Conservation (phyloP, 2,888 invertebrate species). For the Malthinus seriepunctatus region DNA sequence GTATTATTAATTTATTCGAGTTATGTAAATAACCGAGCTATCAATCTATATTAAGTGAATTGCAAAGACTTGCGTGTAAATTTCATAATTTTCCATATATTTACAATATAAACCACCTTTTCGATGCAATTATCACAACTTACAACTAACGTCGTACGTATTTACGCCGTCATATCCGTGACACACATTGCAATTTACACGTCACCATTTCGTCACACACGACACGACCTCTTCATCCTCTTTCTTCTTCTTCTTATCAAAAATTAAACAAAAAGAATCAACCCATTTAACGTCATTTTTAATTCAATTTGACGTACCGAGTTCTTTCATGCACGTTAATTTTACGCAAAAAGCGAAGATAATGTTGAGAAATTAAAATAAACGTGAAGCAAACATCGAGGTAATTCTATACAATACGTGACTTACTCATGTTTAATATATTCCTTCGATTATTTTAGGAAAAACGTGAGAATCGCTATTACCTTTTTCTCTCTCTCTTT, state of each 20-base stretch:
- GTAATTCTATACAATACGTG: constrained; percentile 13
- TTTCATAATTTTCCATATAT: constrained; percentile 22
- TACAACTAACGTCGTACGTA: constrained; percentile 23
- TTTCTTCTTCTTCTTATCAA: neutral
- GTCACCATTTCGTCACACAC: constrained; percentile 16
- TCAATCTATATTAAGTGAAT: constrained; percentile 12
- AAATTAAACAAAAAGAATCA: neutral
- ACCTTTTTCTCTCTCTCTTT: neutral
- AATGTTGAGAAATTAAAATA: constrained; percentile 8
- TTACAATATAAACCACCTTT: constrained; percentile 5
- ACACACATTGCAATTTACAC: constrained; percentile 13
- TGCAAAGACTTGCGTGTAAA: constrained; percentile 7
- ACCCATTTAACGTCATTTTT: neutral
- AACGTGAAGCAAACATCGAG: constrained; percentile 9
- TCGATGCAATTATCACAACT: constrained; percentile 23
- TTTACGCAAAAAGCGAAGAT: constrained; percentile 3
- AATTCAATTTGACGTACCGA: neutral
- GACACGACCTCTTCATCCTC: no score
- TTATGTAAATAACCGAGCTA: constrained; percentile 17
- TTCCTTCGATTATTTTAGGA: constrained; percentile 9
- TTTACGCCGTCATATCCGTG: constrained; percentile 19
- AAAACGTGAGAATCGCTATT: constrained; percentile 8
- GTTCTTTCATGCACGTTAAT: neutral
- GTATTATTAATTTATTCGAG: constrained; percentile 9
- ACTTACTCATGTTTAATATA: constrained; percentile 13